These are phyloP conservation scores for Masticophis lateralis DNA, from an alignment of 2,797 vertebrate genomes.

Conservation along the genomic window DNA sequence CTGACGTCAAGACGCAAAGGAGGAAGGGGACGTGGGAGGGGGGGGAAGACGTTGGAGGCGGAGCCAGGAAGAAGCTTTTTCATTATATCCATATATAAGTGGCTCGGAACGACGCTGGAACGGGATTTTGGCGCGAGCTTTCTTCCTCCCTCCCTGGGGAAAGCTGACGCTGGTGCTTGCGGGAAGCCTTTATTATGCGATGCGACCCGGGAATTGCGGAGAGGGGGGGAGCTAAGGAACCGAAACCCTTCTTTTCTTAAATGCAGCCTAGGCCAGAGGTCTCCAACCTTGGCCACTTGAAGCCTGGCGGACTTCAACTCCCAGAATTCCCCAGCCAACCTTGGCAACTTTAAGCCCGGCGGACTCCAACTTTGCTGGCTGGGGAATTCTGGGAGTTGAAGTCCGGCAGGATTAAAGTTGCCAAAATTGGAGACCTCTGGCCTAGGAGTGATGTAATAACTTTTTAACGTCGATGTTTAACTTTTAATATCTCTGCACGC, in stretches of 20 bases:
- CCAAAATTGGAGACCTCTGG: no score
- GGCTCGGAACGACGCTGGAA: neutral
- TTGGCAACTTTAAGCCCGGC: no score
- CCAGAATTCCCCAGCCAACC: no score
- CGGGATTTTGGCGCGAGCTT: neutral
- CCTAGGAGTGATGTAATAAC: neutral
- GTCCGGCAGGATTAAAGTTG: no score
- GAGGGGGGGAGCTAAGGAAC: neutral
- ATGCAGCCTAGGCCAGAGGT: neutral
- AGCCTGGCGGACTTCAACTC: no score
- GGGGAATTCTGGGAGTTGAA: no score
- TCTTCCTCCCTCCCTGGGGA: neutral
- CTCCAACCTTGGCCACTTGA: no score
- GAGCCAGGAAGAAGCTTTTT: no score
- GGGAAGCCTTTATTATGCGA: neutral
- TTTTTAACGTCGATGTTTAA: neutral
- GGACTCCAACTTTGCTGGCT: no score
- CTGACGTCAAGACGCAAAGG: conserved; percentile 6
- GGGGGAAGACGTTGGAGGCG: no score
- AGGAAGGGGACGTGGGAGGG: neutral
- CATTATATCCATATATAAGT: no score
- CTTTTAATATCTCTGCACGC: neutral
- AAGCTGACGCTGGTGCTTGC: neutral
- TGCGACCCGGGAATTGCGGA: neutral
- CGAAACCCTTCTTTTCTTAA: neutral